Base-by-base conservation (phyloP, 2,113 vertebrate genomes). In the Pyxicephalus adspersus region DNA sequence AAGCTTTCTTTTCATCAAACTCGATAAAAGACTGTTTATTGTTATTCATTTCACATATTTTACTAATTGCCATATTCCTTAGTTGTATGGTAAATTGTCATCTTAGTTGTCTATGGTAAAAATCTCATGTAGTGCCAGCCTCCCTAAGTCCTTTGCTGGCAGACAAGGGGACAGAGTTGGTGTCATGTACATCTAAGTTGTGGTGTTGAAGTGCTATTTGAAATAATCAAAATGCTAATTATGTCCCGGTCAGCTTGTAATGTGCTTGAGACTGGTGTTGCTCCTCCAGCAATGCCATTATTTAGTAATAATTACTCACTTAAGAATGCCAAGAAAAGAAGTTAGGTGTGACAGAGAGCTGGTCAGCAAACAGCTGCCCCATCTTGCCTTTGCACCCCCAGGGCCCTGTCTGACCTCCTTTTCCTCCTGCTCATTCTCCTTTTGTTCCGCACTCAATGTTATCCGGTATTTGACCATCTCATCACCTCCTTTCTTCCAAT, bases 351-450 rank as follows among this genome's bases (percentile, higher is more conserved):
- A 91, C 85, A 84, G 83, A 73, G 86, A 64, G 81, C 86, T 85
- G 89, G 92, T 89, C 91, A 91, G 87, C 80, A 85, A 91, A 88
- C 90, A 92, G 88, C 92, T 94, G 89, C 86, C 89, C 85, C 85
- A 86, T 84, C 88, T 87, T 87, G 88, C 91, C 90, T 87, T 65
- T 45, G 60, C 20, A 64, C 78, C 79, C 79, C 68, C 70, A 58
- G 79, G 91, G 89, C 86, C 66, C 80, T 83, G 51, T 19, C 83
- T 91, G 92, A 91, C 92, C 93, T 83, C 78, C 57, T 76, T 83
- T 77, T 55, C 50, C 25, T 58, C 80, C 34, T 64, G 70, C n/a
- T 80, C 60, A 5, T 25, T 54, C 58, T 81, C 61, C 70, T 72
- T 74, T 81, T 81, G 70, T 81, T 81, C n/a, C 22, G 45, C 50